Percentiles rank a stretch among this genome's conserved stretches.
Evolutionary conservation across 2,888 invertebrate genomes (phyloP).

Genomic region (Ichneumoninae sp.): DNA sequence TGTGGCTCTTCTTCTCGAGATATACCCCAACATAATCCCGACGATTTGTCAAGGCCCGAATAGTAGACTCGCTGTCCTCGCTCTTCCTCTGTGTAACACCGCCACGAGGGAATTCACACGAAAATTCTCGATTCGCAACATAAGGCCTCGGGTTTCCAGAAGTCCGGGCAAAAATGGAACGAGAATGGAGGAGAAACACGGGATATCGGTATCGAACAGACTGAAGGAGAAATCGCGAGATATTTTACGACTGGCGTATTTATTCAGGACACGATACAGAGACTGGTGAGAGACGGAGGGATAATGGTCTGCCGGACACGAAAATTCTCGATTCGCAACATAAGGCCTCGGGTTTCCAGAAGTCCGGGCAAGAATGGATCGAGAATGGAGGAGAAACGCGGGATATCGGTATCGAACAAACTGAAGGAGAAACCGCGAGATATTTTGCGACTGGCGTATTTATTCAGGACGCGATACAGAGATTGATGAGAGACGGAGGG

Average conservation of each 20-base stretch:
- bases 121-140: conserved; percentile 21
- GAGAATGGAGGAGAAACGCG: background rate
- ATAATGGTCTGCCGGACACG: background rate
- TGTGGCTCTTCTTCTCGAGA: conserved; percentile 34
- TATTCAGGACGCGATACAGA: background rate
- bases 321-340: conserved; percentile 21
- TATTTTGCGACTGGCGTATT: conserved; percentile 26
- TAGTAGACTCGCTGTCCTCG: conserved; percentile 8
- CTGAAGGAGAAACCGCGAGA: conserved; percentile 11
- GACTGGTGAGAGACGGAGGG: background rate
- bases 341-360: background rate
- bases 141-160: background rate
- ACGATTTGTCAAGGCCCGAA: conserved; percentile 56
- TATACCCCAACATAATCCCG: conserved; percentile 35
- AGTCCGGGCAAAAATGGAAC: conserved; percentile 2
- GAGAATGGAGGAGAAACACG: background rate
- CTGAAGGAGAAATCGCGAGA: conserved; percentile 12
- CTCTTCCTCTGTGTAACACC: background rate
- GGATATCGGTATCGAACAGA: conserved; percentile 8
- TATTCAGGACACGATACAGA: background rate
- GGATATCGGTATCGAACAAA: conserved; percentile 7
- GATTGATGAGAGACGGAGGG: background rate
- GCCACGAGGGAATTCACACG: conserved; percentile 38
- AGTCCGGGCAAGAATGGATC: conserved; percentile 1
- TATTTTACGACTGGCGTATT: conserved; percentile 26